Base-by-base conservation (phyloP, 2,797 vertebrate genomes). In the Muraenolepis orangiensis region DNA sequence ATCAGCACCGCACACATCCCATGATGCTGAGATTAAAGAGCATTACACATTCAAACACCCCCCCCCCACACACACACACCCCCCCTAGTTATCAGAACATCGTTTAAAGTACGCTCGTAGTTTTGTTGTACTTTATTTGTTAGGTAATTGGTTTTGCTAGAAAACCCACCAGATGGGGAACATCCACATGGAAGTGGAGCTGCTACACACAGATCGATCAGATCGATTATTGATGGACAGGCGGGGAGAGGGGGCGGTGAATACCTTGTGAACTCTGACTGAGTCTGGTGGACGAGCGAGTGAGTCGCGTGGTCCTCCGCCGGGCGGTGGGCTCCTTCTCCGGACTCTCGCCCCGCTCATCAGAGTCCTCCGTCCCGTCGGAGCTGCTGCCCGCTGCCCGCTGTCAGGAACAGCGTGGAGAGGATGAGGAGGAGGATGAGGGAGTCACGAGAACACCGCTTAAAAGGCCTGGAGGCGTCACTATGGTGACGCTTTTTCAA, bases 351-450 rank as follows among this genome's bases (percentile, higher is more conserved):
- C 95, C 88, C 74, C 95, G 96, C 76, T 98, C 96, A 87, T 99
- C 97, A 0, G 97, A 98, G 91, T 99, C 97, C 93, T 99, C 97
- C 0, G 96, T 98, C 4, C 97, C 96, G n/a, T 98, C 97, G 8
- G 96, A 98, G 91, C 97, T 98, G 86, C 97, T 98, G 82, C 96
- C 96, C 6, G 96, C 94, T 23, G 95, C 95, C 88, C 96, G 96
- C 97, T 99, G 82, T 10, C 69, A 46, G n/a, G n/a, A n/a, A n/a
- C n/a, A n/a, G n/a, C n/a, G n/a, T n/a, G n/a, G n/a, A n/a, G n/a
- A n/a, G n/a, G n/a, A n/a, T n/a, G n/a, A n/a, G n/a, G n/a, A n/a
- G n/a, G n/a, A 66, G 51, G 51, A 57, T 23, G 6, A 57, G 51
- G 51, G 5, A 2, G 51, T 57, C 16, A 57, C 20, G 14, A 57